Base-by-base conservation (phyloP, 2,888 invertebrate genomes). In the Agrenia bidenticulata region DNA sequence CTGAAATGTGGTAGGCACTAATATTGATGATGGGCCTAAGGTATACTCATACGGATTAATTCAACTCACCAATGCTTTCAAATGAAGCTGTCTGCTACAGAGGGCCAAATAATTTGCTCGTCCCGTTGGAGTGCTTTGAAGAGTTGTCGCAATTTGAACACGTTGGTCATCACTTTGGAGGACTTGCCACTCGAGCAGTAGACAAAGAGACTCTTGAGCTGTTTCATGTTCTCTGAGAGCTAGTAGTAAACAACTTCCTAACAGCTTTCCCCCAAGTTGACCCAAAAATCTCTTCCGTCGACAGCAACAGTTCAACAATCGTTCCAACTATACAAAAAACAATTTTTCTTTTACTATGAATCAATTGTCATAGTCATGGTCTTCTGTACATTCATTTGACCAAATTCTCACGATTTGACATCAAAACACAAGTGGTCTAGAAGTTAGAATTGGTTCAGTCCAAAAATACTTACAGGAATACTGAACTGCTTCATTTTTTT, bases 111-210 rank as follows among this genome's bases (percentile, higher is more conserved):
- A 90, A 79, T 85, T 85, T 72, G 83, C 82, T 77, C 85, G 85
- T 11, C 90, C 90, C 13, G 85, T 81, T 32, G 84, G 81, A 7
- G 90, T 89, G 67, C 87, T 88, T 78, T 89, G 88, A 61, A 90
- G 81, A 0, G 89, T 86, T 32, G 88, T 88, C 51, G 88, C 87
- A 66, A 88, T 86, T 81, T 89, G 89, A 69, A 77, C 77, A 70
- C 83, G 77, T 67, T 82, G 79, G 74, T 84, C 85, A 64, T 82
- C 82, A 69, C 82, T 83, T 32, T 84, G 82, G 23, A 87, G 79
- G 26, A 89, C 82, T 77, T 89, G 87, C 86, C 89, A 87, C 80
- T 91, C 90, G 68, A 90, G 81, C 86, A 90, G 88, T 56, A 88
- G 83, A 79, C 89, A 89, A 60, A 90, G 81, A 0, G 87, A 86